Percentiles rank a stretch among this genome's conserved stretches.
phyloP scores from a whole-genome alignment of 2,888 invertebrate species.

The Nasonovia ribisnigri region DNA sequence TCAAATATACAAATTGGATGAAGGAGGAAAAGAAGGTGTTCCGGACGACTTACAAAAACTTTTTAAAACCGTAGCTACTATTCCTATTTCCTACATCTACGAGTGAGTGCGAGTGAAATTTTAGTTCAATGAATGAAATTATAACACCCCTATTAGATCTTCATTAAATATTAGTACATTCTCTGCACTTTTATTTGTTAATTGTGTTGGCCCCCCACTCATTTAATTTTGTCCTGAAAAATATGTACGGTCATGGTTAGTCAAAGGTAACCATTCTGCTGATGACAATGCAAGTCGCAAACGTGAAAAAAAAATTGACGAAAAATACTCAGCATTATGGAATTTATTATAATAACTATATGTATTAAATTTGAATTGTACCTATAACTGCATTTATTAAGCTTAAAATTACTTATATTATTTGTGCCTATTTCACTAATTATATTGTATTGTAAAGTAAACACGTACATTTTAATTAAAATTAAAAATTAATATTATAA shows the following conservation, averaged over 20 bases:
- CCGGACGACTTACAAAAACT: background rate
- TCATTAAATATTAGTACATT: constrained; percentile 27
- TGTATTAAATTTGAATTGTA: background rate
- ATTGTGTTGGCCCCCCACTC: constrained; percentile 18
- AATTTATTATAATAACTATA: background rate
- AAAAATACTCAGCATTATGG: background rate
- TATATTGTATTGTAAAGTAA: too few species aligned
- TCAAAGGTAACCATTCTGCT: background rate
- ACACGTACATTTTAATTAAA: too few species aligned
- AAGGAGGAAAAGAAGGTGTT: constrained; percentile 14
- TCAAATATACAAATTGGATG: constrained; percentile 12
- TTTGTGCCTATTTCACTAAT: too few species aligned
- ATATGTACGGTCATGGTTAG: constrained; percentile 29
- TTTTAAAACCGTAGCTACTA: constrained; percentile 10
- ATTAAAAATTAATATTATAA: too few species aligned
- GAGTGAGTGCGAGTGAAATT: too few species aligned
- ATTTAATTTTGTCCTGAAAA: constrained; percentile 34
- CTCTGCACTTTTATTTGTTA: constrained; percentile 15
- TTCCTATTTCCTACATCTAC: constrained; percentile 6
- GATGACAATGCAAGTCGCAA: constrained; percentile 35
- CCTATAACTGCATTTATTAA: background rate
- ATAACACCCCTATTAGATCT: too few species aligned
- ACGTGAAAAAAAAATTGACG: background rate
- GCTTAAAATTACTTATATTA: too few species aligned
- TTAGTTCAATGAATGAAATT: too few species aligned